These are phyloP conservation scores for Catharus fuscescens DNA, from an alignment of 2,113 vertebrate species.

Conservation along the genomic window DNA sequence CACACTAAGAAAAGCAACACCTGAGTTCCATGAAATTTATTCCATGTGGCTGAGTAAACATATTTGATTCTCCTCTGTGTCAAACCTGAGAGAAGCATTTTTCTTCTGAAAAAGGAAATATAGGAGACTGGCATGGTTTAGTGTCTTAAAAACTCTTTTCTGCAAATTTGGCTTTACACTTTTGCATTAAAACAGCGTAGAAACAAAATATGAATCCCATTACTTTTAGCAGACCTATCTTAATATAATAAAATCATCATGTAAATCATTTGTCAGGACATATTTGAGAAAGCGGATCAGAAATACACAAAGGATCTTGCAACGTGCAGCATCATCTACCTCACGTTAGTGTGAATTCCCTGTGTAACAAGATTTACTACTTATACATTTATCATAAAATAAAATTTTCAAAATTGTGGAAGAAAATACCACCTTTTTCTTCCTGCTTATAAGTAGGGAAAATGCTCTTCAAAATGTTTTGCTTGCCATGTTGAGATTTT, in stretches of 20 bases:
- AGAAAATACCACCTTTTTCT: not conserved
- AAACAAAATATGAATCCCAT: not conserved
- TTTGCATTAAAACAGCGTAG: not conserved
- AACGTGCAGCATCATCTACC: not conserved
- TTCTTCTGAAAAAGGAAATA: not conserved
- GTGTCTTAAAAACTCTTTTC: not conserved
- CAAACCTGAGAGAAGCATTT: not conserved
- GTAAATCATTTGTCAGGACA: not conserved
- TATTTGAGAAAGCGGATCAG: not conserved
- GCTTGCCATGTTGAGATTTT: not conserved
- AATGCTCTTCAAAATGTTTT: not conserved
- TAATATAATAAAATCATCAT: not conserved
- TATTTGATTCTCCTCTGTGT: not conserved
- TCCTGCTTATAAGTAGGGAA: not conserved
- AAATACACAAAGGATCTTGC: not conserved
- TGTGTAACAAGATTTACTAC: not conserved
- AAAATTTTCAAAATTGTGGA: fast-evolving
- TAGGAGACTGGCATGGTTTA: not conserved
- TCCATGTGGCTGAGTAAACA: not conserved
- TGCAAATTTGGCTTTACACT: not conserved
- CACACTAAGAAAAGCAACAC: not conserved
- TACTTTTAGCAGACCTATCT: not conserved
- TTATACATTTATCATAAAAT: not conserved
- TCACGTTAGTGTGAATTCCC: not conserved
- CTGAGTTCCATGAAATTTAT: not conserved